Evolutionary conservation across 2,888 invertebrate species (phyloP), one percentile per base, ranked within the genome.

Genomic region (Pomacea canaliculata): DNA sequence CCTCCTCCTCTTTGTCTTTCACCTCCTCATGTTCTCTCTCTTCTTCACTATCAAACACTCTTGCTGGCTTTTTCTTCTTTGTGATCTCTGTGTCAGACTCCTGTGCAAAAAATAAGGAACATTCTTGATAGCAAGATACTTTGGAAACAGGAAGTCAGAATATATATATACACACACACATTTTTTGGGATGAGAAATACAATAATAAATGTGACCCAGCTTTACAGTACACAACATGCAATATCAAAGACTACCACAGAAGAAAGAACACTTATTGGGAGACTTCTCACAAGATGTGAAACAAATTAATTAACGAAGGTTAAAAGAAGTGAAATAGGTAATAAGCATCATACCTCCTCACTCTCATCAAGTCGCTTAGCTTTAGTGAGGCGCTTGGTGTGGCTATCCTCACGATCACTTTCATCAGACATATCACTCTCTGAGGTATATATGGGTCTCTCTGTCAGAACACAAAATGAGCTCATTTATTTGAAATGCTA

Each of bases 391-490:
- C 84, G 81, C 76, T 86, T 87, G 37, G 83, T 80, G 60, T 82
- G 82, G n/a, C 81, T 79, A 48, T 86, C 85, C 60, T 87, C 86
- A 48, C 78, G 82, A 13, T 88, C 88, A 3, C 87, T 86, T 49
- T 86, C 88, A 70, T 82, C 84, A 1, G 81, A 83, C 48, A 86
- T 87, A 16, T 88, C 89, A 79, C 86, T 96, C 84, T 96, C 96
- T 0, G 96, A 96, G 0, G 97, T 97, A 92, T 97, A 97, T 87
- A 97, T 97, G 37, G 85, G 81, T 49, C 83, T 82, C 76, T 87
- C 86, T 86, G 81, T 48, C 78, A 80, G 12, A 23, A 60, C 16
- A n/a, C 16, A 60, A 60, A 19, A 37, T 37, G 37, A 5, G 3
- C 37, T 5, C 3, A 37, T 37, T 37, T 37, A 37, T 37, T 37